Evolutionary conservation across 2,888 invertebrate species (phyloP).

Genomic region (Pterostichus madidus): DNA sequence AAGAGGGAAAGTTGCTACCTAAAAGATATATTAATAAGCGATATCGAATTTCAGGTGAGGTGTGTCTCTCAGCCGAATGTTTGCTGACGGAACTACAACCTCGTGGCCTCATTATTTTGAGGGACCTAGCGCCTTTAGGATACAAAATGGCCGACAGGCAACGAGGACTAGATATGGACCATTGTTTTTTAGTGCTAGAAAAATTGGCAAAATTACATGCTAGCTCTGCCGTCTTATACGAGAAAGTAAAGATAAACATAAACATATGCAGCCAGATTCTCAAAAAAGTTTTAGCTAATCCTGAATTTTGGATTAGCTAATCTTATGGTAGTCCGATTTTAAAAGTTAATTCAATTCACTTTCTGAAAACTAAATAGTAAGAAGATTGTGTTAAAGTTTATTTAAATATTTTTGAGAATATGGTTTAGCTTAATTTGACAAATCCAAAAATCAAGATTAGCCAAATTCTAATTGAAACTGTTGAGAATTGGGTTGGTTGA

Average conservation of each 20-base stretch:
- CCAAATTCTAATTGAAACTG: too few species aligned
- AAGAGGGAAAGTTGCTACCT: slow-evolving; percentile 24
- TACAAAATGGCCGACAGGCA: slow-evolving; percentile 75
- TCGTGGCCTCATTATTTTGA: slow-evolving; percentile 72
- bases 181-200: slow-evolving; percentile 72
- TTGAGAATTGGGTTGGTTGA: too few species aligned
- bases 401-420: too few species aligned
- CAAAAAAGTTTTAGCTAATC: too few species aligned
- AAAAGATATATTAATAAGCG: slow-evolving; percentile 9
- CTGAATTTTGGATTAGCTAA: too few species aligned
- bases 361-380: too few species aligned
- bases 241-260: slow-evolving; percentile 71
- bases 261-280: too few species aligned
- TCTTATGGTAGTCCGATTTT: too few species aligned
- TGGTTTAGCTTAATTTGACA: too few species aligned
- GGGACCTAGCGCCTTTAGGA: slow-evolving; percentile 74
- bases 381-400: too few species aligned
- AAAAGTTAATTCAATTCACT: too few species aligned
- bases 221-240: slow-evolving; percentile 73
- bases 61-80: slow-evolving; percentile 71
- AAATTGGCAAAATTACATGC: slow-evolving; percentile 75
- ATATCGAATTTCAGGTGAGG: slow-evolving; percentile 44
- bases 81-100: slow-evolving; percentile 72
- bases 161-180: slow-evolving; percentile 73
- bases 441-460: too few species aligned